These are phyloP conservation scores for Polypedilum pembai DNA, from an alignment of 1,140 invertebrate genomes.

Conservation along the genomic window DNA sequence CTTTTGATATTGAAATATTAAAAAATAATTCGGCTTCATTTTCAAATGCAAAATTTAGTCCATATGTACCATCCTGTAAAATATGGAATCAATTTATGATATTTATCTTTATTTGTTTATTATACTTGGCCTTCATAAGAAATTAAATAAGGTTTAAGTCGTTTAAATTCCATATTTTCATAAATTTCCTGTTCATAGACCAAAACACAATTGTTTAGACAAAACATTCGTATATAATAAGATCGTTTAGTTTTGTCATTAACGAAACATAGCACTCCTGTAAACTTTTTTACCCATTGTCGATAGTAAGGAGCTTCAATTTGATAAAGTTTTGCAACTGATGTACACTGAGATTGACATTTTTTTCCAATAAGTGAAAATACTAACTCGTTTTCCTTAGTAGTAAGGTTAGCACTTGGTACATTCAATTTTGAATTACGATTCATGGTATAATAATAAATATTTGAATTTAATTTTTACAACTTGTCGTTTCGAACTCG, in stretches of 20 bases:
- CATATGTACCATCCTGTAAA: slow-evolving; percentile 65
- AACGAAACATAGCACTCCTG: slow-evolving; percentile 85
- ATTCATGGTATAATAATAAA: no score
- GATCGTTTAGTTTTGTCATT: slow-evolving; percentile 82
- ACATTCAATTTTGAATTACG: no score
- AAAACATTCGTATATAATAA: slow-evolving; percentile 86
- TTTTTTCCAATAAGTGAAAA: slow-evolving; percentile 72
- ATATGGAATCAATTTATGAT: neutral
- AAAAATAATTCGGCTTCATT: slow-evolving; percentile 73
- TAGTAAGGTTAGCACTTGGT: slow-evolving; percentile 49
- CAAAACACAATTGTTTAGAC: slow-evolving; percentile 62
- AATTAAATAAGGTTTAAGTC: slow-evolving; percentile 72
- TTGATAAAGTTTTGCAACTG: slow-evolving; percentile 81
- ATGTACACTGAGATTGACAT: slow-evolving; percentile 73
- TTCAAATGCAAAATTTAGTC: slow-evolving; percentile 87
- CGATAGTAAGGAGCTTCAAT: slow-evolving; percentile 71
- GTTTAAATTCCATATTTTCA: slow-evolving; percentile 81
- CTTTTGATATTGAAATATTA: slow-evolving; percentile 57
- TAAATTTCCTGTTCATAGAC: slow-evolving; percentile 94
- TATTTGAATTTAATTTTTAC: no score
- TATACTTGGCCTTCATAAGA: slow-evolving; percentile 87
- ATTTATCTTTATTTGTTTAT: neutral
- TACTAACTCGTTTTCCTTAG: slow-evolving; percentile 77
- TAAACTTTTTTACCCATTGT: slow-evolving; percentile 73
- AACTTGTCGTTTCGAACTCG: no score